These are phyloP conservation scores for Trematocara macrostoma DNA, from an alignment of 2,113 vertebrate species.

Conservation along the genomic window DNA sequence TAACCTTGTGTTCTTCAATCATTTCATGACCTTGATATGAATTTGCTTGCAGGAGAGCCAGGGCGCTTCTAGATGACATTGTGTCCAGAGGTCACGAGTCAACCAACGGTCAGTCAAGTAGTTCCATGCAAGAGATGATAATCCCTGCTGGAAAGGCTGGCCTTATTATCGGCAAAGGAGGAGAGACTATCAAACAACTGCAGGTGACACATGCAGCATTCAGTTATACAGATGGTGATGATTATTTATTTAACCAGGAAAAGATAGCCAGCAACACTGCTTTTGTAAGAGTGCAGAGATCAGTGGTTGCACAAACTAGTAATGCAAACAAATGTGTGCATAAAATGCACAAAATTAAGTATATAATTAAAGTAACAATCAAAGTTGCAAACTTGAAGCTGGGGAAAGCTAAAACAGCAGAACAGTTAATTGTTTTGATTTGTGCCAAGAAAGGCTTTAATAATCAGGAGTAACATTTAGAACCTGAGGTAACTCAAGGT, in stretches of 20 bases:
- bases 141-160: conserved; percentile 90
- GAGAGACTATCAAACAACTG: conserved; percentile 91
- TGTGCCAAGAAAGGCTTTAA: rapidly evolving
- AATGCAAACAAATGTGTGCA: neutral
- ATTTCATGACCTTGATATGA: neutral
- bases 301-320: neutral
- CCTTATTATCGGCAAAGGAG: conserved; percentile 90
- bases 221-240: neutral
- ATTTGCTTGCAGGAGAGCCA: conserved; percentile 77
- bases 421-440: neutral
- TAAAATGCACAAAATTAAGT: neutral
- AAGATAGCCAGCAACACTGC: neutral
- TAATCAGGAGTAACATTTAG: neutral
- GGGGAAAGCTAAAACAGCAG: neutral
- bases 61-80: conserved; percentile 86
- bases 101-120: conserved; percentile 80
- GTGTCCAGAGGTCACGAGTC: conserved; percentile 85
- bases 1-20: neutral
- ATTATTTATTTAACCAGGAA: neutral
- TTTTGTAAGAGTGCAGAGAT: neutral
- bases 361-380: neutral
- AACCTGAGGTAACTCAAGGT: neutral
- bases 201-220: conserved; percentile 69
- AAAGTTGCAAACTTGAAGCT: neutral
- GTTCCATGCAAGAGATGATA: conserved; percentile 90